These are phyloP conservation scores for Microcebus jonahi DNA, from an alignment of 2,113 vertebrate species.

Conservation along the genomic window DNA sequence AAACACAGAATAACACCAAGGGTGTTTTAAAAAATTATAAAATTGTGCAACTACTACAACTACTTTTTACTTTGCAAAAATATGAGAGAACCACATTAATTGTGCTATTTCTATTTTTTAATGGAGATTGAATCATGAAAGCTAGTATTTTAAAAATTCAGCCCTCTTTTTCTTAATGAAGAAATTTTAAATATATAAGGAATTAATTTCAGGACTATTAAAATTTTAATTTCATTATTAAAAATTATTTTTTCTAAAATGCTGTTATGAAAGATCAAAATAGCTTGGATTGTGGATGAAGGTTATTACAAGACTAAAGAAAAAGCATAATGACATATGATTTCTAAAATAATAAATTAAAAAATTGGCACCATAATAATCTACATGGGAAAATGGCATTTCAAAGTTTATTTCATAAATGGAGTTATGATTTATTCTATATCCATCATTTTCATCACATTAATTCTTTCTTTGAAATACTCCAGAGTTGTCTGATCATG, in stretches of 20 bases:
- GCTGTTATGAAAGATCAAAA: conserved; percentile 7
- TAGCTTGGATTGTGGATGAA: neutral
- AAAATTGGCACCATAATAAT: neutral
- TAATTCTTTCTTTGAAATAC: conserved; percentile 31
- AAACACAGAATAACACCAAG: conserved; percentile 63
- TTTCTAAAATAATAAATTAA: neutral
- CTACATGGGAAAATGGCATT: neutral
- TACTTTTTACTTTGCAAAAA: conserved; percentile 24
- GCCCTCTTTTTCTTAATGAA: neutral
- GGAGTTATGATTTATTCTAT: neutral
- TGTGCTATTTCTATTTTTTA: neutral
- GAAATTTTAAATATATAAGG: conserved; percentile 28
- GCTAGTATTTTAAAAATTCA: neutral
- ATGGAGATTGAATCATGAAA: conserved; percentile 40
- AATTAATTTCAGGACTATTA: conserved; percentile 29
- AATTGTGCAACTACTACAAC: conserved; percentile 41
- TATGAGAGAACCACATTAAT: conserved; percentile 23
- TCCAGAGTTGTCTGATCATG: neutral
- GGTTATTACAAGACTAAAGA: neutral
- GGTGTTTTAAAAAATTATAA: conserved; percentile 62
- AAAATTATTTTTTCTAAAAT: conserved; percentile 8
- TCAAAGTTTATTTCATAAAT: conserved; percentile 16
- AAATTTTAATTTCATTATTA: conserved; percentile 49
- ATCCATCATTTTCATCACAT: neutral
- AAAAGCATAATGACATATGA: neutral